These are phyloP conservation scores for Drosophila sulfurigaster DNA, from an alignment of 1,140 invertebrate genomes.

Conservation along the genomic window DNA sequence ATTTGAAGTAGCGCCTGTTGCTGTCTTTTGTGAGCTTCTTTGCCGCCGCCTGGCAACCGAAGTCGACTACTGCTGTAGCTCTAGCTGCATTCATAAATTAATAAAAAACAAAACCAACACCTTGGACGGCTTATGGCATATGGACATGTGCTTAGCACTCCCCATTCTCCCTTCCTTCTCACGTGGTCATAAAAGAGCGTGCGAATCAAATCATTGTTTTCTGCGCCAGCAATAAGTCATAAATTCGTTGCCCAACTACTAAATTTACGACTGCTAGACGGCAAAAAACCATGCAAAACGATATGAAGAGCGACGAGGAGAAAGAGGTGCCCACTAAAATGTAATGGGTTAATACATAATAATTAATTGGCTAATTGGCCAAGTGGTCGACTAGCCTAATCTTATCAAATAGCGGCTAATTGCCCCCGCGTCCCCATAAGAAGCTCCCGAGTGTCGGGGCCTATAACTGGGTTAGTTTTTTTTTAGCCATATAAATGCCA, in stretches of 20 bases:
- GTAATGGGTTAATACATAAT: constrained; percentile 30
- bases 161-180: background rate
- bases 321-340: background rate
- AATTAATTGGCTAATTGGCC: constrained; percentile 44
- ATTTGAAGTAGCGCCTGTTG: constrained; percentile 24
- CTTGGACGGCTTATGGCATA: constrained; percentile 1
- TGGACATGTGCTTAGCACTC: background rate
- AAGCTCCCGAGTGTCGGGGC: background rate
- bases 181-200: constrained; percentile 22
- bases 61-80: background rate
- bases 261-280: constrained; percentile 28
- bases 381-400: constrained; percentile 23
- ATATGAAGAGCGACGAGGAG: background rate
- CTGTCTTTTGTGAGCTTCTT: background rate
- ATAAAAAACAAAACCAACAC: constrained; percentile 6
- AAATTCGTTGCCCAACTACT: constrained; percentile 21
- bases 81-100: constrained; percentile 42
- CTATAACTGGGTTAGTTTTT: constrained; percentile 2
- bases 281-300: background rate
- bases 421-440: background rate
- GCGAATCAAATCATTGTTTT: constrained; percentile 21
- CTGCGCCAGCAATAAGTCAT: constrained; percentile 10
- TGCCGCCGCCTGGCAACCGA: constrained; percentile 29
- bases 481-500: constrained; percentile 15
- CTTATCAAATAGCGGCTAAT: constrained; percentile 32